These are phyloP conservation scores for Phyllostomus hastatus DNA, from an alignment of 2,113 vertebrate species.

Conservation along the genomic window DNA sequence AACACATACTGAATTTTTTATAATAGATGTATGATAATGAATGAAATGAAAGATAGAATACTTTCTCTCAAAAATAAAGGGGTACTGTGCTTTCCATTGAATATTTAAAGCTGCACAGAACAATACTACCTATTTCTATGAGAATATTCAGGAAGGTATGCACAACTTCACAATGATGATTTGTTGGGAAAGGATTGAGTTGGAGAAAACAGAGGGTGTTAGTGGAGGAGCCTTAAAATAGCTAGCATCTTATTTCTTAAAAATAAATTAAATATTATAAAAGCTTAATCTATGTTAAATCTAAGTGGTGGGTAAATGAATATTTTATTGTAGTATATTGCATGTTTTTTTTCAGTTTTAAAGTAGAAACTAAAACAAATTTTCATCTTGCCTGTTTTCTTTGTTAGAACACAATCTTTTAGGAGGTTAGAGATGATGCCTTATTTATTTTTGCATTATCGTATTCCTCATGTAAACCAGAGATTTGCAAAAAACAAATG, in stretches of 20 bases:
- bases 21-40: not conserved
- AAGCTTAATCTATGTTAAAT: not conserved
- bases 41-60: not conserved
- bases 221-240: not conserved
- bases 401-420: not conserved
- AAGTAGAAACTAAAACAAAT: not conserved
- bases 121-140: not conserved
- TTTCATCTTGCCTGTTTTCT: not conserved
- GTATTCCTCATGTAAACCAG: not conserved
- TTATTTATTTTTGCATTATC: not conserved
- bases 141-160: not conserved
- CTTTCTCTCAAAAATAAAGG: not conserved
- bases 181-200: not conserved
- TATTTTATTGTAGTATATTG: not conserved
- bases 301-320: not conserved
- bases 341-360: not conserved
- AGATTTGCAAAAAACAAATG: not conserved
- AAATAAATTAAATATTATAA: not conserved
- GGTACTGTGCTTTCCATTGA: not conserved
- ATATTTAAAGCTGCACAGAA: not conserved
- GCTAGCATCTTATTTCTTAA: not conserved
- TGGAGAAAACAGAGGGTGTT: not conserved
- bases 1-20: not conserved
- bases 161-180: not conserved
- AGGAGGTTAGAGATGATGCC: not conserved